Base-by-base conservation (phyloP, 2,888 invertebrate species). In the Physocephala rufipes region DNA sequence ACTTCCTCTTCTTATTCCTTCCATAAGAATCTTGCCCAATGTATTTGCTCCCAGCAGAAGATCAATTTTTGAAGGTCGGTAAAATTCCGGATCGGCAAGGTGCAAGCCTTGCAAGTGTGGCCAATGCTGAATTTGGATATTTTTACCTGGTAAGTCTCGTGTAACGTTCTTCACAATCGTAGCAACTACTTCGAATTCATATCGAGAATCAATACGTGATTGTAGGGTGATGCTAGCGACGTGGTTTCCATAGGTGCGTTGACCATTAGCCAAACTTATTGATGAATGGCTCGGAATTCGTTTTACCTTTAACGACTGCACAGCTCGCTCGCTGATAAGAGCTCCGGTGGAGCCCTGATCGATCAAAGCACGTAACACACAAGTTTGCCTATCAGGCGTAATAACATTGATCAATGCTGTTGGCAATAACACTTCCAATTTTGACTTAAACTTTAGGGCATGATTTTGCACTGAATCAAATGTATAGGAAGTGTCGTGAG, bases 11-110 rank as follows among this genome's bases (percentile, higher is more conserved):
- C 49, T 24, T 15, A 53, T 62, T 7, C 28, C 62, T 24, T 62
- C 7, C 26, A 69, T 21, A 9, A 69, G 26, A 19, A 70, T 63
- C n/a, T 63, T 49, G 9, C 28, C 36, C 1, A 63, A 13, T 45
- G 64, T 15, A 64, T 70, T 63, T 2, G 53, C 70, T 4, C 70
- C 70, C n/a, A 70, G 15, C 15, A 64, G 36, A 15, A 70, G 13
- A 36, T 70, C 65, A 12, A 70, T 58, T 15, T 26, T 36, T 12
- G 55, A 63, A 2, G 62, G 24, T 51, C 51, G 51, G 26, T 66
- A 26, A 51, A 24, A 71, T 16, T 19, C 61, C 16, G 65, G 71
- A 24, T 65, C 53, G 51, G 71, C 45, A 15, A 71, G 24, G 1
- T 16, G 26, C 19, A 71, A 43, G n/a, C 55, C 62, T 12, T 66